These are phyloP conservation scores for Itoplectis maculator DNA, from an alignment of 2,888 invertebrate species.

Conservation along the genomic window DNA sequence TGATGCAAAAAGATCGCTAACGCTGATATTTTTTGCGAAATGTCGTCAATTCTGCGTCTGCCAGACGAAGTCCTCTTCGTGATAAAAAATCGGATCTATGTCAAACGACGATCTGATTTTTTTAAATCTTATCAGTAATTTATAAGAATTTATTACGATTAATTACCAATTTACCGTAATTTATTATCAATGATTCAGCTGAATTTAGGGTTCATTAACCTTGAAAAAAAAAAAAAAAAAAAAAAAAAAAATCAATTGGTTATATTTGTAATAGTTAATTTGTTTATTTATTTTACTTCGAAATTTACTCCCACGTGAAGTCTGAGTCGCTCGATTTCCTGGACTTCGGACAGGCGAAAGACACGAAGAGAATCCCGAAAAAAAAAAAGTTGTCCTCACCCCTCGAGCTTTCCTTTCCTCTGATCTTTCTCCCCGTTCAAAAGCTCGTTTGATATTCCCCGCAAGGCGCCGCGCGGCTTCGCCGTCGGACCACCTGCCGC, in stretches of 20 bases:
- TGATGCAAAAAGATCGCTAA: background rate
- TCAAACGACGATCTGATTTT: too few relatives aligned
- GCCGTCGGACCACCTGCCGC: conserved; percentile 46
- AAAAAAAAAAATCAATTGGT: background rate
- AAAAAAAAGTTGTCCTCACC: conserved; percentile 25
- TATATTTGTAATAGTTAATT: background rate
- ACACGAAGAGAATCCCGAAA: conserved; percentile 14
- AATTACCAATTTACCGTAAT: too few relatives aligned
- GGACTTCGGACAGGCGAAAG: background rate
- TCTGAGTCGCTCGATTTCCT: background rate
- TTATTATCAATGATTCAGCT: too few relatives aligned
- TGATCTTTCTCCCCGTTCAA: conserved; percentile 54
- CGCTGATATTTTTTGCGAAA: background rate
- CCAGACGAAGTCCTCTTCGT: too few relatives aligned
- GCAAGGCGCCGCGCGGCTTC: conserved; percentile 26
- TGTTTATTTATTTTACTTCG: background rate
- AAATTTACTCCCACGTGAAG: background rate
- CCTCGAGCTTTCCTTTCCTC: conserved; percentile 33
- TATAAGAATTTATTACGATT: too few relatives aligned
- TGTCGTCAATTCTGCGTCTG: background rate
- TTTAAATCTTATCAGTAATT: too few relatives aligned
- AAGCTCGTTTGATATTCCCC: conserved; percentile 54
- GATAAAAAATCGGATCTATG: too few relatives aligned
- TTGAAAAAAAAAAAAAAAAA: too few relatives aligned
- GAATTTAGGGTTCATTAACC: too few relatives aligned